Evolutionary conservation across 2,797 vertebrate species (phyloP).

Genomic region (Megaceryle alcyon): DNA sequence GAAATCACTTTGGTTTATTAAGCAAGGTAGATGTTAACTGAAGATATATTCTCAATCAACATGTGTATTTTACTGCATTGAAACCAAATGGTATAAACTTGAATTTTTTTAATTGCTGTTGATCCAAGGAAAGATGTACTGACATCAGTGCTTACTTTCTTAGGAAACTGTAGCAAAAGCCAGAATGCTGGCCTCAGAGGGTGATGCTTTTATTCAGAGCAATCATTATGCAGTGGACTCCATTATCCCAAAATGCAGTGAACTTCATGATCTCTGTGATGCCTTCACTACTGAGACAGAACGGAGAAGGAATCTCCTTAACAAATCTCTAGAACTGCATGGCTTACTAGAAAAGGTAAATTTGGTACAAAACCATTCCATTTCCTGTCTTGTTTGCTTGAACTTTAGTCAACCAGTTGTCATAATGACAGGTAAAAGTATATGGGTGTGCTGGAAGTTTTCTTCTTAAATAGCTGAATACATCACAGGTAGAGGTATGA

Average conservation of each 20-base stretch:
- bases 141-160: not conserved
- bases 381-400: not conserved
- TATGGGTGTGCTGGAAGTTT: not conserved
- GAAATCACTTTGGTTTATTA: not conserved
- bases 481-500: not conserved
- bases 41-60: not conserved
- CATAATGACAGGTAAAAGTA: not conserved
- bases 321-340: constrained; percentile 90
- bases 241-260: constrained; percentile 91
- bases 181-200: constrained; percentile 80
- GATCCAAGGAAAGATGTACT: not conserved
- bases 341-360: constrained; percentile 87
- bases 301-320: constrained; percentile 83
- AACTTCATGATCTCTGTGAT: constrained; percentile 84
- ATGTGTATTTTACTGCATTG: not conserved
- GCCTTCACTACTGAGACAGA: constrained; percentile 74
- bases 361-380: not conserved
- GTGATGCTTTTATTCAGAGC: constrained; percentile 86
- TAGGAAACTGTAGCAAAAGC: constrained; percentile 87
- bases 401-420: not conserved
- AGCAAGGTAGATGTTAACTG: not conserved
- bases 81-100: not conserved
- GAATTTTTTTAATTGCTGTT: not conserved
- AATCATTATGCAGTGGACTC: constrained; percentile 96
- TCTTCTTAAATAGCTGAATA: not conserved